Conservation (phyloP, 2,888 invertebrate genomes). For the Drosophila macrospina region DNA sequence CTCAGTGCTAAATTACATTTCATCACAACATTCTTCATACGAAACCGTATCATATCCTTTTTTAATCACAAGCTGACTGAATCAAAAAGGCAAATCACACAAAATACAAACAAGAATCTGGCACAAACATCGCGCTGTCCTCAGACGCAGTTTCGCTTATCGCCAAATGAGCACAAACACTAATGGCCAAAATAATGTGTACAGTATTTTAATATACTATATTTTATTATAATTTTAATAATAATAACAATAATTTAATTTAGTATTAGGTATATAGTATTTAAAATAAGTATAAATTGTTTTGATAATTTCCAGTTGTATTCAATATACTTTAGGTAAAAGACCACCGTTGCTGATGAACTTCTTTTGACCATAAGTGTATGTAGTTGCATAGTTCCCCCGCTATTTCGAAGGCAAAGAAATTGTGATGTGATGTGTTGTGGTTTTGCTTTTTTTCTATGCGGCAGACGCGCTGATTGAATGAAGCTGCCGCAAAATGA, state of each 20-base stretch:
- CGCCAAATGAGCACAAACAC: conserved; percentile 21
- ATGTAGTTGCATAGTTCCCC: background rate
- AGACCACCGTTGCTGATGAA: background rate
- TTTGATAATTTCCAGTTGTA: background rate
- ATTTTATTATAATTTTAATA: background rate
- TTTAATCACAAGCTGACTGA: conserved; percentile 60
- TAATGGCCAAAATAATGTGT: background rate
- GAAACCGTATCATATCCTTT: conserved; percentile 40
- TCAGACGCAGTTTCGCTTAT: conserved; percentile 60
- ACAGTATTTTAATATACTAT: too few species aligned
- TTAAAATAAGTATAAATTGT: too few species aligned
- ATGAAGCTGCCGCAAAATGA: conserved; percentile 46
- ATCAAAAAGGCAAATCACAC: conserved; percentile 3
- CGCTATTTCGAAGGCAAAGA: background rate
- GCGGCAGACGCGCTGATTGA: conserved; percentile 64
- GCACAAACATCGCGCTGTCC: conserved; percentile 58
- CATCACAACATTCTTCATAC: conserved; percentile 37
- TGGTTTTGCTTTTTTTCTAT: conserved; percentile 29
- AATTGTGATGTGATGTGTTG: conserved; percentile 20
- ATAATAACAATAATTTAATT: background rate
- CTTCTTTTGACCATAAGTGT: conserved; percentile 3
- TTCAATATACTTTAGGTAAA: background rate
- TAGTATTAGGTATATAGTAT: too few species aligned
- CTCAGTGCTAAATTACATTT: conserved; percentile 74
- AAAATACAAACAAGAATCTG: conserved; percentile 41